These are phyloP conservation scores for Mythimna albipuncta DNA, from an alignment of 2,888 invertebrate species.

Conservation along the genomic window DNA sequence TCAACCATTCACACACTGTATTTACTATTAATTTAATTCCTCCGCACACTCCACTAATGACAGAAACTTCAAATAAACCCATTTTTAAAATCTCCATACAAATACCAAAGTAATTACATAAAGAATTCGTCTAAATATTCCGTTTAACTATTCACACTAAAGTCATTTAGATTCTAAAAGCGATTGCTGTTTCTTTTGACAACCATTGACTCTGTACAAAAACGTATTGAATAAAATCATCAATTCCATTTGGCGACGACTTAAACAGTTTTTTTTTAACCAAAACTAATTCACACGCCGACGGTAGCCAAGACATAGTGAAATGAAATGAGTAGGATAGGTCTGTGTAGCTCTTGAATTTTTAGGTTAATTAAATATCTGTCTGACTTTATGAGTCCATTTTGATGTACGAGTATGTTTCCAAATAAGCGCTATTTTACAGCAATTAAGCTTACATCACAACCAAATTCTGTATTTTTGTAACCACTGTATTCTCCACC, in stretches of 20 bases:
- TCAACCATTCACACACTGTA: no score
- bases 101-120: constrained; percentile 1
- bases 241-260: constrained; percentile 62
- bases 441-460: no score
- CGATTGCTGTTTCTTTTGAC: constrained; percentile 52
- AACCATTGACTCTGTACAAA: constrained; percentile 45
- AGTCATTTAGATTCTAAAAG: constrained; percentile 49
- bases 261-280: constrained; percentile 52
- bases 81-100: constrained; percentile 8
- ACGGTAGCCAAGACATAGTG: constrained; percentile 37
- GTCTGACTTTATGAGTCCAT: no score
- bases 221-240: constrained; percentile 57
- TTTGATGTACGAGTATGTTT: no score
- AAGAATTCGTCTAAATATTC: constrained; percentile 25
- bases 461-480: no score
- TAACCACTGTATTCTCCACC: no score
- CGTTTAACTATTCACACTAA: constrained; percentile 32
- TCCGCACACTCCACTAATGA: background rate
- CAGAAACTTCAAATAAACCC: background rate
- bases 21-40: background rate
- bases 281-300: constrained; percentile 65
- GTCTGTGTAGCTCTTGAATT: constrained; percentile 1
- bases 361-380: background rate
- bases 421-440: no score
- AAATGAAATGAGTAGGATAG: constrained; percentile 15